Percentiles rank a stretch among this genome's conserved stretches.
Conservation (phyloP, 2,113 vertebrate genomes). For the Takifugu flavidus region DNA sequence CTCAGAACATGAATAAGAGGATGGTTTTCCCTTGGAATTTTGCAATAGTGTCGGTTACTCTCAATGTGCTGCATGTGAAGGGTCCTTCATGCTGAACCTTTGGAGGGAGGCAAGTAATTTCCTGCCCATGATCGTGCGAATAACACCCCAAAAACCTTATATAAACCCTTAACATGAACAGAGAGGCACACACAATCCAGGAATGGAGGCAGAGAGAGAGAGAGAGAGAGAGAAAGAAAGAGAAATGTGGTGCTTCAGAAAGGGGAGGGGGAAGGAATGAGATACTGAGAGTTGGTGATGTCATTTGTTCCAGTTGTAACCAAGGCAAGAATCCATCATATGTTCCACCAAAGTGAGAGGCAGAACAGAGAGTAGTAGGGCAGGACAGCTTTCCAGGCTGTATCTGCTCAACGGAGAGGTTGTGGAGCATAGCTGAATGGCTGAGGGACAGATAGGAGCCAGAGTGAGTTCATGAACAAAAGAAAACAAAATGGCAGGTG, state of each 20-base stretch:
- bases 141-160: slow-evolving; percentile 46
- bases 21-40: slow-evolving; percentile 54
- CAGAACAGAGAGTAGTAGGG: slow-evolving; percentile 52
- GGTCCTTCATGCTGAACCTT: slow-evolving; percentile 46
- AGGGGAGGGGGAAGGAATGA: slow-evolving; percentile 34
- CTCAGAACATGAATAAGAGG: slow-evolving; percentile 28
- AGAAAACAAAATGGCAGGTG: neutral
- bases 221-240: slow-evolving; percentile 18
- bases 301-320: slow-evolving; percentile 71
- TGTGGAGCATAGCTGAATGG: slow-evolving; percentile 48
- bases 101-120: slow-evolving; percentile 59
- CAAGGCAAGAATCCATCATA: slow-evolving; percentile 60
- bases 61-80: slow-evolving; percentile 47
- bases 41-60: slow-evolving; percentile 37
- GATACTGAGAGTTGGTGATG: slow-evolving; percentile 67
- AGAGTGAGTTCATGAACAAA: slow-evolving; percentile 7
- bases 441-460: slow-evolving; percentile 25
- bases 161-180: slow-evolving; percentile 42
- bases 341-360: slow-evolving; percentile 59
- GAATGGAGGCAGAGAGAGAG: slow-evolving; percentile 16
- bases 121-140: slow-evolving; percentile 46
- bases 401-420: slow-evolving; percentile 57
- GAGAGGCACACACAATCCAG: slow-evolving; percentile 23
- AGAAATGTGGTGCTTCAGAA: slow-evolving; percentile 18
- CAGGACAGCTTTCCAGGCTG: slow-evolving; percentile 48